Evolutionary conservation across 2,797 vertebrate genomes (phyloP), one percentile per base, ranked within the genome.

Genomic region (Gymnoscopelus braueri): DNA sequence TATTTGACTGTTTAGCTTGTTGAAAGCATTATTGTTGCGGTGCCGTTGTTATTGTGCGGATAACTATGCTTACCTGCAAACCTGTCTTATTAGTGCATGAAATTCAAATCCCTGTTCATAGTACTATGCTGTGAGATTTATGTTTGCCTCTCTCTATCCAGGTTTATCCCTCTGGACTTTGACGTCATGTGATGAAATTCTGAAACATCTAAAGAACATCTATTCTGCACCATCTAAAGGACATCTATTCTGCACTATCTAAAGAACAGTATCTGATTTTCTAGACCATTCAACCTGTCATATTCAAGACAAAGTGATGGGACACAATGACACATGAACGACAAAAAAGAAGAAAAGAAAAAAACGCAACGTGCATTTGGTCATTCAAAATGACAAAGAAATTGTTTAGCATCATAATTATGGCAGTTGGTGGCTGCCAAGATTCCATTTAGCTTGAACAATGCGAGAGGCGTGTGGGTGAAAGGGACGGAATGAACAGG

Each of bases 401-500:
- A 74, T 87, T 85, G 82, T 88, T 90, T 82, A 80, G 83, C 81
- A 78, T 84, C 64, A 74, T 67, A 84, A 87, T 69, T 81, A 71
- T 4, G 15, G 71, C 72, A 67, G 84, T 86, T 79, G 79, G 58
- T 7, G 9, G 57, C 53, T 77, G 81, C 85, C 83, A 85, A 77
- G 66, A 78, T 78, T 84, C 73, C 74, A 87, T 85, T 85, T 71
- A 84, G 74, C 65, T 58, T 47, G 3, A 8, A 90, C 79, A 90
- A 87, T 85, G 80, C 61, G 67, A 63, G 69, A 85, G 86, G 72
- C 5, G 56, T 63, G 69, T 61, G 73, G 71, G 71, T 63, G 23
- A 89, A 86, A 85, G 79, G 76, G 67, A 24, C 74, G 35, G 71
- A 79, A 76, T 65, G 69, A 82, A 32, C 29, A 32, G 19, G 71